Evolutionary conservation across 2,797 vertebrate species (phyloP), one percentile per base, ranked within the genome.

Genomic region (Numenius phaeopus): DNA sequence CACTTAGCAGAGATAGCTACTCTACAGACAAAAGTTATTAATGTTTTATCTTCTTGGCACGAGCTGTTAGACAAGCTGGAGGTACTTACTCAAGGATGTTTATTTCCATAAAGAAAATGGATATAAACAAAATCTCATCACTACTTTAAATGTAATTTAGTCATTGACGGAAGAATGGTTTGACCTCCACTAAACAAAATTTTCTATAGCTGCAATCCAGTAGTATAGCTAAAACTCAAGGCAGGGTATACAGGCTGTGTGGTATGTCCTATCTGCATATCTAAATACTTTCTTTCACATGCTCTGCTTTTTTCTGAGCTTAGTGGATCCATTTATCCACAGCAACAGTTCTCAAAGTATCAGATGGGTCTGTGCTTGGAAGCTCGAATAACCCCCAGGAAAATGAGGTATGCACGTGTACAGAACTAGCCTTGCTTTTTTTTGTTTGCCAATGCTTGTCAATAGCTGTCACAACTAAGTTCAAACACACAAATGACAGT

Each of bases 61-160:
- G 80, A 78, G 46, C 83, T 88, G 69, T 42, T 65, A 86, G 85
- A n/a, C 72, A 90, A 76, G 69, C 71, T 91, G 44, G 61, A 73
- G 26, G 52, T 93, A 69, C 64, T 73, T 81, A 88, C 40, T 58
- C 64, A 71, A 89, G 66, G 32, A 64, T 80, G 52, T 86, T 93
- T 95, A 89, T 83, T 94, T 89, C 69, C 64, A 73, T 82, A 75
- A 95, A 91, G 47, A 57, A 89, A 89, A 67, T 24, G 26, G 29
- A n/a, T 40, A 77, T 86, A 91, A 93, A 72, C 65, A 57, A 91
- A 95, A 86, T 81, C 85, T 86, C 86, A 78, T 52, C 9, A 90
- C 93, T 76, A 57, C 76, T 90, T 81, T 93, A 78, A 88, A 93
- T 46, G 64, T 70, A 92, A 94, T 87, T 92, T 89, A 83, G 58